These are phyloP conservation scores for Datnioides undecimradiatus DNA, from an alignment of 2,113 vertebrate genomes.

Conservation along the genomic window DNA sequence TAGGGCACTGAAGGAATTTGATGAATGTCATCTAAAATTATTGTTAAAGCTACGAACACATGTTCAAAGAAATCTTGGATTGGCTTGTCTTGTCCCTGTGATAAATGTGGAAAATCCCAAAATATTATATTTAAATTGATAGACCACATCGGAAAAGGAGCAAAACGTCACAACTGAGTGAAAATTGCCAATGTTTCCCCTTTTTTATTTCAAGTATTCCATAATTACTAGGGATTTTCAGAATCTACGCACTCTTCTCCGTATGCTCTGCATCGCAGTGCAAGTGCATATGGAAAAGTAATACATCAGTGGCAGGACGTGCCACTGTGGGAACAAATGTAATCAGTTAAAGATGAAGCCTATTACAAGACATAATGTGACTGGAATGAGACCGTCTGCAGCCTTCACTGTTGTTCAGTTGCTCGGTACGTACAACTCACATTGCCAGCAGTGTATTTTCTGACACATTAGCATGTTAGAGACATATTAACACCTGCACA, in stretches of 20 bases:
- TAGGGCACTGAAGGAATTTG: too few relatives aligned
- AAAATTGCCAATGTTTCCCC: not conserved
- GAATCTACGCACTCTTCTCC: not conserved
- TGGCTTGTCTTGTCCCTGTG: too few relatives aligned
- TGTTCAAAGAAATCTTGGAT: too few relatives aligned
- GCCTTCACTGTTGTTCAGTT: conserved; percentile 30
- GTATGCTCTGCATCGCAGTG: too few relatives aligned
- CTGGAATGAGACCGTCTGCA: conserved; percentile 39
- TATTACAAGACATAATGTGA: conserved; percentile 53
- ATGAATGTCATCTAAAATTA: too few relatives aligned
- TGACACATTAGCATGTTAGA: conserved; percentile 50
- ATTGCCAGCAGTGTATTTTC: conserved; percentile 53
- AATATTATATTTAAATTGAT: not conserved
- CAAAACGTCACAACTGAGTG: not conserved
- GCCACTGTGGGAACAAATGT: conserved; percentile 32
- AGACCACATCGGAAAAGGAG: not conserved
- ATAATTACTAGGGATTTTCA: not conserved
- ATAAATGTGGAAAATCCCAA: too few relatives aligned
- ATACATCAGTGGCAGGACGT: conserved; percentile 24
- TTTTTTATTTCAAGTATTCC: not conserved
- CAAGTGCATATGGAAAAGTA: conserved; percentile 1
- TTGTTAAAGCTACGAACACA: too few relatives aligned
- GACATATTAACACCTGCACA: conserved; percentile 35
- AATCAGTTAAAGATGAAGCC: conserved; percentile 59
- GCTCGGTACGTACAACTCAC: conserved; percentile 18